A percentile compares a stretch with the other conserved stretches of the same genome.
These are phyloP conservation scores for Vollenhovia emeryi DNA, from an alignment of 1,140 invertebrate genomes.

Conservation along the genomic window DNA sequence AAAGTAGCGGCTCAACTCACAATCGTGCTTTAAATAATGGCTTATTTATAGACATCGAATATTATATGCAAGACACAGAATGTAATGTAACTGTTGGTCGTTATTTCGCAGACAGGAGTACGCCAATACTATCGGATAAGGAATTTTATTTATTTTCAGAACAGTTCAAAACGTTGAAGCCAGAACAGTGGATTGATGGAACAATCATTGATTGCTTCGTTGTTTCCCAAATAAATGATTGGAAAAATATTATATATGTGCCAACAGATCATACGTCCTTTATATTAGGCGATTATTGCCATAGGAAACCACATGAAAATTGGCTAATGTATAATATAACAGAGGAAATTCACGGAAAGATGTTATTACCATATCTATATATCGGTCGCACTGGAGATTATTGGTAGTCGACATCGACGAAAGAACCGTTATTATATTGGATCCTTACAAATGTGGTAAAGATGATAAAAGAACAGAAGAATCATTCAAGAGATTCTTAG, in stretches of 20 bases:
- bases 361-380: conserved; percentile 57
- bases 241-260: conserved; percentile 54
- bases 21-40: conserved; percentile 13
- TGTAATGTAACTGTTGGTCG: conserved; percentile 2
- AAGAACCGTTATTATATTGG: conserved; percentile 35
- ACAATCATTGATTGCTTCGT: conserved; percentile 46
- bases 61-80: conserved; percentile 13
- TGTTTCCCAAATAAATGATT: conserved; percentile 22
- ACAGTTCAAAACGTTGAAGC: conserved; percentile 32
- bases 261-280: conserved; percentile 31
- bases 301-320: conserved; percentile 3
- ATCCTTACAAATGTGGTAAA: conserved; percentile 50
- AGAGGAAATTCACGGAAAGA: background rate
- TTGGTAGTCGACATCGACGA: conserved; percentile 40
- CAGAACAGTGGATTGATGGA: conserved; percentile 55
- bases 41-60: conserved; percentile 15
- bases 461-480: conserved; percentile 25
- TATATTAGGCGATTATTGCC: conserved; percentile 23
- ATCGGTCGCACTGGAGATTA: conserved; percentile 52
- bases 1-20: background rate
- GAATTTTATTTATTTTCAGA: conserved; percentile 18
- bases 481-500: conserved; percentile 26
- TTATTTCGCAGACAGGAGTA: conserved; percentile 11
- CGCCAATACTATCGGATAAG: background rate
- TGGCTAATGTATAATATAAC: background rate